Base-by-base conservation (phyloP, 2,888 invertebrate genomes). In the Chrysolina haemoptera region DNA sequence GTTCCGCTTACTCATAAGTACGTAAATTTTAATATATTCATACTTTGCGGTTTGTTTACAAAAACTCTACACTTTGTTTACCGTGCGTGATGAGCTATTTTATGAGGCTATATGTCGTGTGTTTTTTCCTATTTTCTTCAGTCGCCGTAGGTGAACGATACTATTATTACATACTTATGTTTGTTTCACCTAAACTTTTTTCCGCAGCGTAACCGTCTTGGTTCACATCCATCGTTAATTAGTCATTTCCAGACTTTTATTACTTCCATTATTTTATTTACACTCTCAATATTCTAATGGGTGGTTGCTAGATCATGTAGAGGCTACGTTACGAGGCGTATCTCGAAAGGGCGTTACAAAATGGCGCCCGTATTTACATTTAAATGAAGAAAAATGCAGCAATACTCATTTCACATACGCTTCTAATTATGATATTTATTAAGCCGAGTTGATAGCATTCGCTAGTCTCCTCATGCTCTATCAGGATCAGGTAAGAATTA, bases 341-440 rank as follows among this genome's bases (percentile, higher is more conserved):
- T 77, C 82, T 78, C 71, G 76, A 78, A 81, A 83, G 83, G 85
- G 85, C 85, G 85, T 82, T 81, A 82, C 84, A 84, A 85, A 84
- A 85, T 85, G 85, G 85, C 83, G 82, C 76, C 70, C 82, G 74
- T 82, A 85, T 85, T 85, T 85, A 83, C 85, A 85, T 85, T 83
- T 85, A 84, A 85, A 85, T 85, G 83, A 82, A 82, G 84, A 84
- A 83, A 84, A 80, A 79, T 67, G 73, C 76, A 20, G 64, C 71
- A 70, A 76, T 75, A 74, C 71, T 74, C 68, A 65, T 76, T 70
- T 70, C 40, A 66, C 43, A 48, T 27, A 68, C 65, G 71, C 71
- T 65, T 70, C 64, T 76, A 76, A 77, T 77, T 75, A 77, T 73
- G 74, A 74, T 75, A 75, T 73, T 73, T 73, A 73, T 65, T 73